These are phyloP conservation scores for Enhydra lutris DNA, from an alignment of 2,113 vertebrate species.

Conservation along the genomic window DNA sequence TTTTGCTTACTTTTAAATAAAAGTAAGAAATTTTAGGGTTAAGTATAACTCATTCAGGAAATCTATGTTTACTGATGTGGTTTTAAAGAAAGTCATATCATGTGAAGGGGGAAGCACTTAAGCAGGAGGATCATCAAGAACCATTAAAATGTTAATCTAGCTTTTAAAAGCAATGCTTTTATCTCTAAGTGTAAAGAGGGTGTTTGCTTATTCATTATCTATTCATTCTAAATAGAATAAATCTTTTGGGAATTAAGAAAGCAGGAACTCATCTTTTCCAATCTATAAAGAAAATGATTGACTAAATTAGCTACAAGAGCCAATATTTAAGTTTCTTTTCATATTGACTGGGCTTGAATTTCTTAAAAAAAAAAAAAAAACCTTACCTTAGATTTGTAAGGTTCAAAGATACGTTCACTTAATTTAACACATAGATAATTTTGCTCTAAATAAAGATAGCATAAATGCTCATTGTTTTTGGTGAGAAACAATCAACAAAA, in stretches of 20 bases:
- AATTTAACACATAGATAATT: not conserved
- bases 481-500: not conserved
- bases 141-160: conserved; percentile 56
- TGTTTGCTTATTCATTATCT: conserved; percentile 49
- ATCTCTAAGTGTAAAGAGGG: conserved; percentile 36
- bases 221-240: conserved; percentile 50
- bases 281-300: conserved; percentile 26
- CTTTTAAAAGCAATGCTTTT: conserved; percentile 57
- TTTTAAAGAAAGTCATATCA: conserved; percentile 45
- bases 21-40: conserved; percentile 44
- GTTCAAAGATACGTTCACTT: conserved; percentile 39
- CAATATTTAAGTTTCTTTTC: conserved; percentile 43
- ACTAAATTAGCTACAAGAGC: conserved; percentile 30
- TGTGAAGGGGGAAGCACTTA: conserved; percentile 3
- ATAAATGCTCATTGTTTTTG: not conserved
- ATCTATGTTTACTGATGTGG: conserved; percentile 51
- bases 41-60: conserved; percentile 37
- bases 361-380: not conserved
- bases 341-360: conserved; percentile 26
- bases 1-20: conserved; percentile 35
- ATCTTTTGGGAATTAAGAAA: conserved; percentile 45
- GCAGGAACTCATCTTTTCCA: conserved; percentile 12
- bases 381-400: conserved; percentile 18
- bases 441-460: conserved; percentile 26
- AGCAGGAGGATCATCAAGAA: conserved; percentile 40